phyloP scores from a whole-genome alignment of 1,140 invertebrate genomes.

The Oreohelix idahoensis region DNA sequence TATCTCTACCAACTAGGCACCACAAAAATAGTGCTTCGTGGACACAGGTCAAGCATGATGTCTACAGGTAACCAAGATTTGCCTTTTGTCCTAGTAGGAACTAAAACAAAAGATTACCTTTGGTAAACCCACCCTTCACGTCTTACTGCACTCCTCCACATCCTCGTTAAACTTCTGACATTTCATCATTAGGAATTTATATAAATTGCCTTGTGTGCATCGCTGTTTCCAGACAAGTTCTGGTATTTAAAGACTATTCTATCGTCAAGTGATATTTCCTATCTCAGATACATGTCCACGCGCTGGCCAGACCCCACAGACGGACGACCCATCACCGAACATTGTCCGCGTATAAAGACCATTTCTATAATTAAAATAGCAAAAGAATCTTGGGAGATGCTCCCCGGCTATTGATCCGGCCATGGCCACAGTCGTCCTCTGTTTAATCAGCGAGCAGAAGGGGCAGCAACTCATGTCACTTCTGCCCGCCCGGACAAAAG shows the following conservation, averaged over 20 bases:
- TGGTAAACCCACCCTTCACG: no score
- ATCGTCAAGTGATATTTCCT: conserved; percentile 6
- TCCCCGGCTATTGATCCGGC: conserved; percentile 25
- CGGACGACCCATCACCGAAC: conserved; percentile 6
- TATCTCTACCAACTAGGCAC: no score
- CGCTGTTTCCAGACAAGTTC: no score
- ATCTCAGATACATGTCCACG: not conserved
- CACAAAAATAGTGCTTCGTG: no score
- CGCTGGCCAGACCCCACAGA: not conserved
- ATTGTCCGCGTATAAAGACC: conserved; percentile 29
- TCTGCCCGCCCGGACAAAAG: conserved; percentile 24
- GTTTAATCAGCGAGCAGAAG: conserved; percentile 39
- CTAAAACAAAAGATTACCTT: no score
- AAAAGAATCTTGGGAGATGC: not conserved
- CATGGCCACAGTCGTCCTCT: conserved; percentile 6
- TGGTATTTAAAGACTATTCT: not conserved
- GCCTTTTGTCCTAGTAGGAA: no score
- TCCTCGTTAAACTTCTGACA: no score
- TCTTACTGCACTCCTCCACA: no score
- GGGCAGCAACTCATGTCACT: conserved; percentile 39
- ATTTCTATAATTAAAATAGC: conserved; percentile 37
- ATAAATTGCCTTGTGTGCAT: no score
- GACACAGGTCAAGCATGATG: no score
- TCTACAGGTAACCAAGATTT: no score
- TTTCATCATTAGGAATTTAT: no score